These are phyloP conservation scores for Aselliscus stoliczkanus DNA, from an alignment of 2,797 vertebrate species.

Conservation along the genomic window DNA sequence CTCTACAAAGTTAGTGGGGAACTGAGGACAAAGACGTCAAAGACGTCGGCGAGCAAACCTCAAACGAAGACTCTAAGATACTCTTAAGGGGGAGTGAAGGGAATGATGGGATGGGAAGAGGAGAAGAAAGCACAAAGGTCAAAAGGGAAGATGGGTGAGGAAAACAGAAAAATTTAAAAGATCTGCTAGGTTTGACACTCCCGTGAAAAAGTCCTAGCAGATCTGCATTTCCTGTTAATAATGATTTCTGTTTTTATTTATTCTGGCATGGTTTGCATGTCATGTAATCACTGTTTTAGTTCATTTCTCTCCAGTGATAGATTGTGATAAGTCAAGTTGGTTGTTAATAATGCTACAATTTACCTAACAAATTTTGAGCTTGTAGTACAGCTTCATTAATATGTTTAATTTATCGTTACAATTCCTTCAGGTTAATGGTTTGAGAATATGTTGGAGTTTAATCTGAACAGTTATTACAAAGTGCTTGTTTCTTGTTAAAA, in stretches of 20 bases:
- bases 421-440: slow-evolving; percentile 80
- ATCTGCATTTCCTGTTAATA: background rate
- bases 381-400: slow-evolving; percentile 78
- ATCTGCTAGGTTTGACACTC: background rate
- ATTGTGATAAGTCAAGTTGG: slow-evolving; percentile 33
- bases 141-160: background rate
- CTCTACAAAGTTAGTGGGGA: background rate
- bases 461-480: slow-evolving; percentile 77
- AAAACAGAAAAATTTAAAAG: background rate
- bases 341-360: slow-evolving; percentile 79
- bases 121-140: background rate
- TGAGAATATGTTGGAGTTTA: slow-evolving; percentile 70
- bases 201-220: background rate
- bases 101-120: background rate
- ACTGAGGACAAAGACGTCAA: background rate
- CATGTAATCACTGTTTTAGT: slow-evolving; percentile 30
- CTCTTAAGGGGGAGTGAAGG: background rate
- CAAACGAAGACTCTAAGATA: background rate
- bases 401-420: slow-evolving; percentile 77
- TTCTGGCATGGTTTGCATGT: background rate
- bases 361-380: slow-evolving; percentile 75
- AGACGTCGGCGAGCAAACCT: background rate
- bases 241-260: slow-evolving; percentile 45
- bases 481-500: slow-evolving; percentile 76
- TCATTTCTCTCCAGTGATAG: slow-evolving; percentile 41